A percentile compares a stretch with the other conserved stretches of the same genome.
These are phyloP conservation scores for Cephus pulcher DNA, from an alignment of 2,888 invertebrate species.

Conservation along the genomic window DNA sequence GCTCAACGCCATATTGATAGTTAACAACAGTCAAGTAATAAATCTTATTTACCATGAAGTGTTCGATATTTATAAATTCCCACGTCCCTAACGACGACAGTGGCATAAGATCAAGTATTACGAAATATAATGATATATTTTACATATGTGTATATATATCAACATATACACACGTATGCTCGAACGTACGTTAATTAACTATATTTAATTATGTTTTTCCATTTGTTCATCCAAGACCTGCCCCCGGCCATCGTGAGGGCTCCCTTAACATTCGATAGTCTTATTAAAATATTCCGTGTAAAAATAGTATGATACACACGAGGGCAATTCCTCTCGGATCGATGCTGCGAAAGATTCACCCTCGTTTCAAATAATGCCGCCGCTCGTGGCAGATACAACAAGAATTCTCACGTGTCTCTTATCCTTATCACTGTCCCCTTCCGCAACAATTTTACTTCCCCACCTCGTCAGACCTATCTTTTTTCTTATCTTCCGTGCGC, in stretches of 20 bases:
- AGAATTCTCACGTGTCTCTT: neutral
- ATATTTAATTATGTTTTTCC: slow-evolving; percentile 4
- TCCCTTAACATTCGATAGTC: slow-evolving; percentile 16
- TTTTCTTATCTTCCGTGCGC: neutral
- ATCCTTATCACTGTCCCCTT: neutral
- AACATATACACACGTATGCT: neutral
- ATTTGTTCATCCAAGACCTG: neutral
- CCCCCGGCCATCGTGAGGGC: neutral
- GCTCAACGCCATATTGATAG: neutral
- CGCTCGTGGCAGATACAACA: neutral
- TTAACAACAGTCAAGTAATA: slow-evolving; percentile 24
- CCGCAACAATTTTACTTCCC: neutral
- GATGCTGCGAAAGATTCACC: slow-evolving; percentile 7
- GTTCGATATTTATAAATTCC: slow-evolving; percentile 25
- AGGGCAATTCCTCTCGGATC: neutral
- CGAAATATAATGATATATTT: slow-evolving; percentile 1
- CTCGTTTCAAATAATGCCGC: neutral
- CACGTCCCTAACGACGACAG: neutral
- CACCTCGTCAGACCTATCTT: neutral
- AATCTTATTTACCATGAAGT: slow-evolving; percentile 31
- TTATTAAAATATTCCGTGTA: slow-evolving; percentile 62
- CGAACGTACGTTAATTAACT: neutral
- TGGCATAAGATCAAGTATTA: neutral
- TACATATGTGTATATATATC: neutral
- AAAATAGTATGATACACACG: slow-evolving; percentile 57